These are phyloP conservation scores for Abscondita cerata DNA, from an alignment of 2,888 invertebrate species.

Conservation along the genomic window DNA sequence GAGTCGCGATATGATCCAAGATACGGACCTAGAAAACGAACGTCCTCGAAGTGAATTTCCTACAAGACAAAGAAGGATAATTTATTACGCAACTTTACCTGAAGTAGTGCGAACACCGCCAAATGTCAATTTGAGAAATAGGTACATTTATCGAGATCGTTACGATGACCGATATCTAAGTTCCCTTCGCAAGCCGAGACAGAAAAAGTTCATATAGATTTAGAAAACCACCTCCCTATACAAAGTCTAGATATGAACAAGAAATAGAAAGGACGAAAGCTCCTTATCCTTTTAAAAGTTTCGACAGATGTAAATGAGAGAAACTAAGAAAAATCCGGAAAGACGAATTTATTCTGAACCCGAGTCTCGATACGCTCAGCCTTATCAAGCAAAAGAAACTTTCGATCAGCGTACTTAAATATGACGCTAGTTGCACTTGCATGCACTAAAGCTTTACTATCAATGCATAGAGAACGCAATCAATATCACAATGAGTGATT, in stretches of 20 bases:
- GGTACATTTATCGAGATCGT: slow-evolving; percentile 54
- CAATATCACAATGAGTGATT: too few species aligned
- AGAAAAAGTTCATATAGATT: slow-evolving; percentile 37
- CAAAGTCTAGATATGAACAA: slow-evolving; percentile 42
- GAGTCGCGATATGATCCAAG: slow-evolving; percentile 27
- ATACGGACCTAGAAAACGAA: slow-evolving; percentile 18
- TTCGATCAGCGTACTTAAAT: slow-evolving; percentile 22
- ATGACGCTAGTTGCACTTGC: not conserved
- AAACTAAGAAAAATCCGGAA: slow-evolving; percentile 56
- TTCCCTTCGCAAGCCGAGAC: slow-evolving; percentile 36
- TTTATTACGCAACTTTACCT: slow-evolving; percentile 75
- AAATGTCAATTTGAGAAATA: slow-evolving; percentile 64
- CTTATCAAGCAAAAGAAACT: slow-evolving; percentile 37
- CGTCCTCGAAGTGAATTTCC: slow-evolving; percentile 17
- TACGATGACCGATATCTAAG: slow-evolving; percentile 40
- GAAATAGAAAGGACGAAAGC: slow-evolving; percentile 43
- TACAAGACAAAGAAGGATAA: slow-evolving; percentile 64
- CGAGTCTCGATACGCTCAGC: slow-evolving; percentile 48
- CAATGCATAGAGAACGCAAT: too few species aligned
- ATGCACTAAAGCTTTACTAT: not conserved
- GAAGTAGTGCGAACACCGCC: slow-evolving; percentile 71
- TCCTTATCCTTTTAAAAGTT: slow-evolving; percentile 53
- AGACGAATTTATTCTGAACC: slow-evolving; percentile 55
- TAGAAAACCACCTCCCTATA: slow-evolving; percentile 39
- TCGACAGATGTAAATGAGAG: slow-evolving; percentile 54